phyloP scores from a whole-genome alignment of 2,888 invertebrate genomes.

The Exocentrus adspersus region DNA sequence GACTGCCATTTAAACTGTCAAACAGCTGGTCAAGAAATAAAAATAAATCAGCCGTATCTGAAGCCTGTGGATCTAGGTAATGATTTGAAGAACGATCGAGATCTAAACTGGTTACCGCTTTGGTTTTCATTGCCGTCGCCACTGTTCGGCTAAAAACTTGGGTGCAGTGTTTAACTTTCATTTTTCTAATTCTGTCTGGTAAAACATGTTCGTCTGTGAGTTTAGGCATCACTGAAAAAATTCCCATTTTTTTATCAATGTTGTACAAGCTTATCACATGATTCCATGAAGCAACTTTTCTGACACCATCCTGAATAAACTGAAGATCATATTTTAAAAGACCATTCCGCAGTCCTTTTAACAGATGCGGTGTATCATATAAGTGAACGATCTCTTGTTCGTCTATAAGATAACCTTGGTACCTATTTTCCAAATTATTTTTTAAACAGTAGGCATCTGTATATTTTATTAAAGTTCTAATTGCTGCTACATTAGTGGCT shows the following conservation, averaged over 20 bases:
- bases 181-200: conserved; percentile 36
- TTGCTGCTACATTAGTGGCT: conserved; percentile 43
- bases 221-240: conserved; percentile 27
- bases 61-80: conserved; percentile 25
- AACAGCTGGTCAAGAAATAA: conserved; percentile 22
- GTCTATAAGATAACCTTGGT: conserved; percentile 36
- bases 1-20: conserved; percentile 2
- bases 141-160: conserved; percentile 39
- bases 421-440: conserved; percentile 27
- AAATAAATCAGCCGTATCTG: conserved; percentile 29
- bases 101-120: conserved; percentile 22
- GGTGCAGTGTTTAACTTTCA: conserved; percentile 36
- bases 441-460: conserved; percentile 27
- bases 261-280: conserved; percentile 31
- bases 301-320: conserved; percentile 23
- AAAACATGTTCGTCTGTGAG: conserved; percentile 37
- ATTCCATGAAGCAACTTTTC: conserved; percentile 36
- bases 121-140: conserved; percentile 27
- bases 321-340: conserved; percentile 32
- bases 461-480: conserved; percentile 38
- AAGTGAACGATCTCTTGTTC: conserved; percentile 40
- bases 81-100: neutral
- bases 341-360: conserved; percentile 41
- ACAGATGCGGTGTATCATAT: conserved; percentile 40
- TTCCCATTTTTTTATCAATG: conserved; percentile 23